A percentile compares a stretch with the other conserved stretches of the same genome.
phyloP scores from a whole-genome alignment of 2,113 vertebrate species.

The Malaclemys terrapin region DNA sequence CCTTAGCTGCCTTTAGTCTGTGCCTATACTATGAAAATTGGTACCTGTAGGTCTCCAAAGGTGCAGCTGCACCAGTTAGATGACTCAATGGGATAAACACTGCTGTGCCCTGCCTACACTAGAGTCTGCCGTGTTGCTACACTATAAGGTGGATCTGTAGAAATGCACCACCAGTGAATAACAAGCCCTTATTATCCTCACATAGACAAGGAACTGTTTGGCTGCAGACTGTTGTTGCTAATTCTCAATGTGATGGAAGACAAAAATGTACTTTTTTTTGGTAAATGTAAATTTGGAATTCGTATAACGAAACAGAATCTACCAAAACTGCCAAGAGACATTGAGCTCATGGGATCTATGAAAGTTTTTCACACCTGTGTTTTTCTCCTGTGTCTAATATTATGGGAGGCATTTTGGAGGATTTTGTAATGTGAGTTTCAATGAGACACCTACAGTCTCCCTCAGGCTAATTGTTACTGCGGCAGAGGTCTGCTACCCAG shows the following conservation, averaged over 20 bases:
- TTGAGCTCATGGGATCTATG: slow-evolving; percentile 69
- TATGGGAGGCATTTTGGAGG: slow-evolving; percentile 74
- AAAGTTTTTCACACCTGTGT: slow-evolving; percentile 76
- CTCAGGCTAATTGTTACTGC: slow-evolving; percentile 76
- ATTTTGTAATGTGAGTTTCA: slow-evolving; percentile 75
- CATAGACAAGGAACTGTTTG: accelerated
- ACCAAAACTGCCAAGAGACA: slow-evolving; percentile 73
- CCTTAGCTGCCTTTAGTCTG: neutral
- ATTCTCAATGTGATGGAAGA: slow-evolving; percentile 25
- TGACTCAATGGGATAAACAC: neutral
- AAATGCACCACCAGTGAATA: accelerated
- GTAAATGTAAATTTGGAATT: slow-evolving; percentile 55
- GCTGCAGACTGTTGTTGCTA: accelerated
- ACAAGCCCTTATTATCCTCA: neutral
- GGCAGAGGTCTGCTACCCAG: slow-evolving; percentile 76
- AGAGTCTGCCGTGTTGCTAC: accelerated
- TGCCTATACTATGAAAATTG: accelerated
- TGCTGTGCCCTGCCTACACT: accelerated
- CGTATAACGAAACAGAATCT: slow-evolving; percentile 38
- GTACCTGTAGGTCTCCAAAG: neutral
- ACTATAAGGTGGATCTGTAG: neutral
- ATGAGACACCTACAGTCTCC: slow-evolving; percentile 75
- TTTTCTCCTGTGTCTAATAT: slow-evolving; percentile 76
- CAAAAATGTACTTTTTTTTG: slow-evolving; percentile 2
- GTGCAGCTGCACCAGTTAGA: neutral